Percentiles rank a stretch among this genome's conserved stretches.
Evolutionary conservation across 2,888 invertebrate genomes (phyloP).

Genomic region (Eupithecia inturbata): DNA sequence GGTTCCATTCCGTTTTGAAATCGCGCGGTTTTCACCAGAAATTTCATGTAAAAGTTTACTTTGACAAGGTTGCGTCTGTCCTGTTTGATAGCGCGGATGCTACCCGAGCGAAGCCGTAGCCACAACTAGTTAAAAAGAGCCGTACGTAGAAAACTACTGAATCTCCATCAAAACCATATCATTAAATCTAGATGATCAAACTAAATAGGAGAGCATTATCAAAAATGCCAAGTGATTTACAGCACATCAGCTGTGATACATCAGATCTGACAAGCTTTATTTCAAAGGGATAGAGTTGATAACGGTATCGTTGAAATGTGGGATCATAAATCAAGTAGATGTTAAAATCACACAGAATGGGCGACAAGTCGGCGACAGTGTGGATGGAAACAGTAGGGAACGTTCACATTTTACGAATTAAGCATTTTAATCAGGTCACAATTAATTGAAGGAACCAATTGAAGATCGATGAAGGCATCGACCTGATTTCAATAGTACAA

Average conservation of each 20-base stretch:
- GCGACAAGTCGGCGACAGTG: slow-evolving; percentile 18
- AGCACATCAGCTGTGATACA: slow-evolving; percentile 4
- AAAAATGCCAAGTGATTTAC: slow-evolving; percentile 27
- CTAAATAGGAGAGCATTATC: slow-evolving; percentile 23
- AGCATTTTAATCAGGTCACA: background rate
- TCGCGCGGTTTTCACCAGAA: too few species aligned
- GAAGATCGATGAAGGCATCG: background rate
- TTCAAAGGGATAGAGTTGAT: slow-evolving; percentile 13
- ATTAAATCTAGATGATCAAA: slow-evolving; percentile 18
- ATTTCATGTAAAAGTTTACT: too few species aligned
- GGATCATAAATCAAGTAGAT: slow-evolving; percentile 28
- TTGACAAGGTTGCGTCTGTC: too few species aligned
- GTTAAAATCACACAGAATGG: slow-evolving; percentile 33
- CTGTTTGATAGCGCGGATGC: too few species aligned
- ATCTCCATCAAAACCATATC: slow-evolving; percentile 10
- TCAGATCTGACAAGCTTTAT: slow-evolving; percentile 15
- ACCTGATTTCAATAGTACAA: too few species aligned
- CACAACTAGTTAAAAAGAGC: too few species aligned
- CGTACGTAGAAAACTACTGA: background rate
- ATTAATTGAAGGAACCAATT: background rate
- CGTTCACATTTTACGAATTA: background rate
- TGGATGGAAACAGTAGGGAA: slow-evolving; percentile 2
- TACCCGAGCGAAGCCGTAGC: too few species aligned
- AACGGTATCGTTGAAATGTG: slow-evolving; percentile 10
- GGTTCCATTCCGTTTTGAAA: too few species aligned